Evolutionary conservation across 2,113 vertebrate genomes (phyloP).

Genomic region (Leucosticte australis): DNA sequence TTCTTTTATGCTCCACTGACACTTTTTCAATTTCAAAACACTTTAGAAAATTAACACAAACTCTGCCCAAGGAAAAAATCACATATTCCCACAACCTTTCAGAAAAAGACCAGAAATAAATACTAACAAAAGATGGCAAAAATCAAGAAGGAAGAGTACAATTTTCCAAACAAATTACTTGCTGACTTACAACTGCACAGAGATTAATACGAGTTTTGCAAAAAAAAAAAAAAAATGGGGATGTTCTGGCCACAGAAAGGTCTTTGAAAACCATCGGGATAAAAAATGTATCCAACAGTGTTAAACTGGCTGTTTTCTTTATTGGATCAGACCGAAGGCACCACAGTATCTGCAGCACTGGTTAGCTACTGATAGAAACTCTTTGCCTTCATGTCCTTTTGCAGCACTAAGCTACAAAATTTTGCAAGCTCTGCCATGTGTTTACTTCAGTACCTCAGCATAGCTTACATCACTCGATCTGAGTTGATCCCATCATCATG

Average conservation of each 20-base stretch:
- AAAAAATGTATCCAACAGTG: not conserved
- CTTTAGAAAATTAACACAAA: not conserved
- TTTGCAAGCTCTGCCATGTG: not conserved
- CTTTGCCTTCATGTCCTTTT: not conserved
- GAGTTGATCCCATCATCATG: not conserved
- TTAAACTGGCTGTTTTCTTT: not conserved
- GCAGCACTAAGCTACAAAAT: not conserved
- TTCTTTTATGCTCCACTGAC: not conserved
- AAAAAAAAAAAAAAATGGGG: not conserved
- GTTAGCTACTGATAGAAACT: not conserved
- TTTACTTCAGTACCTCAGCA: not conserved
- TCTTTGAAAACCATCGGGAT: not conserved
- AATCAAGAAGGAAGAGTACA: not conserved
- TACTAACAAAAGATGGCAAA: not conserved
- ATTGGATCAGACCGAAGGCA: not conserved
- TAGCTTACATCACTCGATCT: rapidly evolving
- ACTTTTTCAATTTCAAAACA: not conserved
- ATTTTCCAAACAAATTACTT: not conserved
- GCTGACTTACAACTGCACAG: not conserved
- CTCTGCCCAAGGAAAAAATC: not conserved
- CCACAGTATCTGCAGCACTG: not conserved
- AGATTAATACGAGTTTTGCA: not conserved
- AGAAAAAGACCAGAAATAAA: not conserved
- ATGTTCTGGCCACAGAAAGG: not conserved
- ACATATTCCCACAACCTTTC: not conserved